Evolutionary conservation across 2,888 invertebrate genomes (phyloP), one percentile per base, ranked within the genome.

Genomic region (Acholoe squamosa): DNA sequence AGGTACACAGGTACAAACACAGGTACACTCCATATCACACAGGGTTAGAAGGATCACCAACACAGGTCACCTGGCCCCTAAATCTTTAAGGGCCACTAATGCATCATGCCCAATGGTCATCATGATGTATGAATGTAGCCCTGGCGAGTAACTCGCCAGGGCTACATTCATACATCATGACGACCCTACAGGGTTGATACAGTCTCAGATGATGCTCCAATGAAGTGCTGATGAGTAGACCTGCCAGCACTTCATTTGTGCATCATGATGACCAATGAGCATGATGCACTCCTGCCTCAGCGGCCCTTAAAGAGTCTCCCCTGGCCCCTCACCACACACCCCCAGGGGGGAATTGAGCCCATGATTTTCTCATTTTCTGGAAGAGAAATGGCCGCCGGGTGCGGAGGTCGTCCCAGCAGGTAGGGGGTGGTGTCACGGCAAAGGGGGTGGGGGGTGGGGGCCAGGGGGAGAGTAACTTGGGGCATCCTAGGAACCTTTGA

Each of bases 361-460:
- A 71, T 71, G 31, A 71, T 71, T 71, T 71, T 28, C 28, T 71
- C 71, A 71, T 71, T 71, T 71, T 71, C 71, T 71, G 71, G 71
- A 71, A 25, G 71, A 71, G 71, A 71, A 28, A 71, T 71, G 5
- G 71, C 71, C 71, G 25, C n/a, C 5, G 71, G 71, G 71, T 5
- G 43, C 71, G 25, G 71, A 25, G 71, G 28, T 22, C 31, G 25
- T 3, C 71, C 12, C 71, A 28, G 28, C 71, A 71, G 71, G 71
- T 28, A 25, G 71, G 71, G 71, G 71, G 71, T 28, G 25, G 71
- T 71, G 71, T 71, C 71, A 25, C 25, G 71, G 28, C 71, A 71
- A 3, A 28, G 71, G 71, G 71, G 71, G 3, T 25, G 71, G 14
- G 28, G 71, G 71, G 71, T 25, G 71, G 25, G 28, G 71, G 71